Evolutionary conservation across 1,140 invertebrate genomes (phyloP).

Genomic region (Chionoecetes opilio): DNA sequence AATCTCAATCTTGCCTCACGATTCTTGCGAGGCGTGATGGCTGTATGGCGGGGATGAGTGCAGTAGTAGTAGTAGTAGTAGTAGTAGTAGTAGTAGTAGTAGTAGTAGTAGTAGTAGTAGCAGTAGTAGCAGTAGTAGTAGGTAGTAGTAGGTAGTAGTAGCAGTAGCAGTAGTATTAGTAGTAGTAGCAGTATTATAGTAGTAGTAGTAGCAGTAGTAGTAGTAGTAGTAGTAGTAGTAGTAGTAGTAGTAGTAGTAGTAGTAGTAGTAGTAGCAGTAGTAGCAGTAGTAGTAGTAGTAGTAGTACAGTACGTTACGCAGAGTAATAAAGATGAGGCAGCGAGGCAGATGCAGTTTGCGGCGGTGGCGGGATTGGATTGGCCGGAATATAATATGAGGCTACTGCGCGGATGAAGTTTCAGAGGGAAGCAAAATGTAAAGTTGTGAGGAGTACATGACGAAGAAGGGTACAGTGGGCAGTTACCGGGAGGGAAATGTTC

Average conservation of each 20-base stretch:
- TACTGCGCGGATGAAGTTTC: background rate
- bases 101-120: background rate
- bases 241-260: too few species aligned
- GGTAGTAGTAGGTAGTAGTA: background rate
- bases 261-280: too few species aligned
- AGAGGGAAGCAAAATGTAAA: background rate
- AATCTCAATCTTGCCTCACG: too few species aligned
- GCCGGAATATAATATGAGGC: background rate
- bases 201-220: background rate
- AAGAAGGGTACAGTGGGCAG: too few species aligned
- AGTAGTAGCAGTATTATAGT: background rate
- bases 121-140: background rate
- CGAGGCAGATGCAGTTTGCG: background rate
- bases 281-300: too few species aligned
- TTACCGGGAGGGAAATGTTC: background rate
- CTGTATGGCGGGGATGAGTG: too few species aligned
- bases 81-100: background rate
- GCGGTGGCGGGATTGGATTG: background rate
- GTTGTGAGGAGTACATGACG: background rate
- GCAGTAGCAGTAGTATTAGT: conserved; percentile 6
- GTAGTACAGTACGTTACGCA: background rate
- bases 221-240: conserved; percentile 38
- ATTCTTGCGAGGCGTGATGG: too few species aligned
- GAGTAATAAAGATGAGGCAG: background rate
- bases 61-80: background rate